Evolutionary conservation across 1,140 invertebrate species (phyloP), one percentile per base, ranked within the genome.

Genomic region (Drosophila kikkawai): DNA sequence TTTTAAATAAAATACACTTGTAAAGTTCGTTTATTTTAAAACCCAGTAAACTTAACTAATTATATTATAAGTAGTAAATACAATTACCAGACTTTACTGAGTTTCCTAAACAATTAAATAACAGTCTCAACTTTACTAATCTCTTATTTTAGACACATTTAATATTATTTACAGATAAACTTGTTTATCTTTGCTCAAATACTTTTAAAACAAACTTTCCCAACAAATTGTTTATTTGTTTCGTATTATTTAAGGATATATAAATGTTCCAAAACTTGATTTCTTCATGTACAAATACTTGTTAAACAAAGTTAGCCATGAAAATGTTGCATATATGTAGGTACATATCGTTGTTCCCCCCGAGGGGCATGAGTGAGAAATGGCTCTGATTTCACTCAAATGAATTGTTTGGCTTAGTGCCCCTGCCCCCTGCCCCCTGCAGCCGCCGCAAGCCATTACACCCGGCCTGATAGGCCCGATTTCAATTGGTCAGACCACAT

Each of bases 401-500:
- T 37, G 26, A 44, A 53, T 67, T 67, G 64, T 45, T 29, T 45
- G 41, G 41, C 53, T 56, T 26, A 39, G 36, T 56, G 53, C 19
- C 53, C 36, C 17, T n/a, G 19, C 48, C 5, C 29, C 44, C 4
- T 11, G 36, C 36, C 11, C 11, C 9, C 36, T 12, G 7, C 17
- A 1, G 32, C 32, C 22, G 26, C 42, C 60, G 13, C 60, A 77
- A 78, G 44, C 64, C 76, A 77, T 55, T 77, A 48, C 17, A 26
- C 13, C 57, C 34, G 15, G 47, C 13, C 60, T 19, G n/a, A 64
- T 56, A 12, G 59, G n/a, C 34, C 32, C 48, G 37, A 67, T 53
- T 79, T 60, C 60, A 64, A 78, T 82, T 87, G 69, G 41, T 13
- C 37, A 9, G 44, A 17, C 50, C 60, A 70, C 79, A 13, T 22